Base-by-base conservation (phyloP, 2,888 invertebrate species). In the Hypolimnas misippus region DNA sequence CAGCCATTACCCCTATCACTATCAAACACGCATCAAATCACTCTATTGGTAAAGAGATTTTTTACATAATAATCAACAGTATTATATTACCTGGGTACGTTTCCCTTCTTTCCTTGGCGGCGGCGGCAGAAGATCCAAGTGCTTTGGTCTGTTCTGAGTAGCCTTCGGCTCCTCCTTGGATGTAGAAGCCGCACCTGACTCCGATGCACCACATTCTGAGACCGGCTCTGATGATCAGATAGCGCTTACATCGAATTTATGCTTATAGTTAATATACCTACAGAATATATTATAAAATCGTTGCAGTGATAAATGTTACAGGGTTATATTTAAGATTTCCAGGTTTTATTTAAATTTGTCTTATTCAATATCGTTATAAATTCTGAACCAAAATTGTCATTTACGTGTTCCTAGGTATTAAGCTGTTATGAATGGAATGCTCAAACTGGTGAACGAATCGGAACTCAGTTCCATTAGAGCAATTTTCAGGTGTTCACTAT, bases 121-220 rank as follows among this genome's bases (percentile, higher is more conserved):
- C 1, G 93, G 93, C 4, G 93, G 92, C 53, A 93, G 78, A 6
- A 93, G 78, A 42, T 93, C 90, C 33, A 93, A 73, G 40, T 88
- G 87, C 5, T 82, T 80, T 0, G 89, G 87, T 56, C 88, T 76
- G 3, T 76, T 79, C 44, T 57, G 79, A 58, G 76, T 87, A 74
- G 83, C 86, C 62, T 75, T 82, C 29, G 75, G 76, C 67, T 70
- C 68, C n/a, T 68, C 65, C 73, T 82, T 92, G 70, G 84, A 92
- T 55, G 77, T 85, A 16, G 85, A 93, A 59, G 76, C 84, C 12
- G 77, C 77, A 1, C 78, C 83, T 25, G 78, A 74, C 51, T 86
- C 89, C 31, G 89, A 89, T 8, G 78, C 83, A 31, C 81, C 86
- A 72, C 84, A 84, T 31, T 89, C 89, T 17, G 89, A 87, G n/a